These are phyloP conservation scores for Rhombomys opimus DNA, from an alignment of 2,113 vertebrate species.

Conservation along the genomic window DNA sequence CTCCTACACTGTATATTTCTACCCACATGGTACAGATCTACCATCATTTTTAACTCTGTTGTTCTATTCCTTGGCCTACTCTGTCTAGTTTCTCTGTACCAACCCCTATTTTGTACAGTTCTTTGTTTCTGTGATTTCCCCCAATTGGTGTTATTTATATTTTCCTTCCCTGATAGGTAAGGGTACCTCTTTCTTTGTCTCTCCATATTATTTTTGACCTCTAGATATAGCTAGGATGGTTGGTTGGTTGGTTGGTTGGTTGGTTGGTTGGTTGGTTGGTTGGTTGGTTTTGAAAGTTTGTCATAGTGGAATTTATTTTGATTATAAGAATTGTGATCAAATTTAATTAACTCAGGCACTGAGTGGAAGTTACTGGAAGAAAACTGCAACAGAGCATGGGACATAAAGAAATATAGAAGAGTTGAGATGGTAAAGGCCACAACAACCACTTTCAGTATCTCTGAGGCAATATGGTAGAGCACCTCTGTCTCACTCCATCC, in stretches of 20 bases:
- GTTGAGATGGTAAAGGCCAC: background rate
- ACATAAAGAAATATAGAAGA: background rate
- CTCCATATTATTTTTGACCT: background rate
- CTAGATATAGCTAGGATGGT: background rate
- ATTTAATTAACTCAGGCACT: background rate
- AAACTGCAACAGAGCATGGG: background rate
- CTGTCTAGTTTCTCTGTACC: background rate
- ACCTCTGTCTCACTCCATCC: background rate
- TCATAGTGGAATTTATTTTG: background rate
- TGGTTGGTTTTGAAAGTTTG: background rate
- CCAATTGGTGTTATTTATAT: background rate
- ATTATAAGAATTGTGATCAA: background rate
- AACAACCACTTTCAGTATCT: background rate
- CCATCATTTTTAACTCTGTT: background rate
- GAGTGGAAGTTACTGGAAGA: background rate
- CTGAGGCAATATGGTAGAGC: background rate
- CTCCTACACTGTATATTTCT: background rate
- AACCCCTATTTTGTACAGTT: background rate
- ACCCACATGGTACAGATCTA: background rate
- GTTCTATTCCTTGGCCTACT: background rate
- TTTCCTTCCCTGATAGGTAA: background rate
- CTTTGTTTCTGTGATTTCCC: background rate
- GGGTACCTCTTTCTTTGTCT: background rate
- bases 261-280: background rate
- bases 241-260: background rate